These are phyloP conservation scores for Zingel zingel DNA, from an alignment of 2,113 vertebrate species.

Conservation along the genomic window DNA sequence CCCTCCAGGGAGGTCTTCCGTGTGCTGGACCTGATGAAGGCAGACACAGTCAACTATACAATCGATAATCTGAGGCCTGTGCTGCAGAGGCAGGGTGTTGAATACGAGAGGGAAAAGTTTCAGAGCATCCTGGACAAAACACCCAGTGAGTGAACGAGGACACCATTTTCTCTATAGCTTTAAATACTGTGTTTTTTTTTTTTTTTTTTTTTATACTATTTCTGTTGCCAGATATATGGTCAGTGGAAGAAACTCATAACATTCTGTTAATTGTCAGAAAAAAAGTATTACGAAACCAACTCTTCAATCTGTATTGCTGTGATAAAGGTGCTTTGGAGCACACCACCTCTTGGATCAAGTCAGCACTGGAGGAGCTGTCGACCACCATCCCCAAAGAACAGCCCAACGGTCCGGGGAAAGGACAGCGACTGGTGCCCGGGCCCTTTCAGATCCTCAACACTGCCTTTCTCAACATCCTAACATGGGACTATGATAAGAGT, in stretches of 20 bases:
- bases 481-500: slow-evolving; percentile 86
- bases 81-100: slow-evolving; percentile 88
- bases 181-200: background rate
- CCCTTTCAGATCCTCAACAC: slow-evolving; percentile 90
- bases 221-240: background rate
- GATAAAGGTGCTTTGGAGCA: slow-evolving; percentile 88
- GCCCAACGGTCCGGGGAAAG: slow-evolving; percentile 72
- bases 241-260: too few species aligned
- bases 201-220: too few species aligned
- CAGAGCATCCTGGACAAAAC: slow-evolving; percentile 93
- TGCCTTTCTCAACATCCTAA: slow-evolving; percentile 89
- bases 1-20: slow-evolving; percentile 91
- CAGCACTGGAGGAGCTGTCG: slow-evolving; percentile 88
- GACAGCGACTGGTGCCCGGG: slow-evolving; percentile 81
- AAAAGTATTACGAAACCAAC: background rate
- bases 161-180: background rate
- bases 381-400: slow-evolving; percentile 69
- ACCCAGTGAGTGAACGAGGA: slow-evolving; percentile 86
- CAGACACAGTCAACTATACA: slow-evolving; percentile 90
- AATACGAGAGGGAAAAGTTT: slow-evolving; percentile 93
- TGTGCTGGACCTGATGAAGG: slow-evolving; percentile 94
- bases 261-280: background rate
- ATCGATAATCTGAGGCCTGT: slow-evolving; percentile 88
- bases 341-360: slow-evolving; percentile 92
- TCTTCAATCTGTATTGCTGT: background rate